Percentiles rank a stretch among this genome's conserved stretches.
Conservation (phyloP, 2,797 vertebrate genomes). For the Myripristis jacobus region DNA sequence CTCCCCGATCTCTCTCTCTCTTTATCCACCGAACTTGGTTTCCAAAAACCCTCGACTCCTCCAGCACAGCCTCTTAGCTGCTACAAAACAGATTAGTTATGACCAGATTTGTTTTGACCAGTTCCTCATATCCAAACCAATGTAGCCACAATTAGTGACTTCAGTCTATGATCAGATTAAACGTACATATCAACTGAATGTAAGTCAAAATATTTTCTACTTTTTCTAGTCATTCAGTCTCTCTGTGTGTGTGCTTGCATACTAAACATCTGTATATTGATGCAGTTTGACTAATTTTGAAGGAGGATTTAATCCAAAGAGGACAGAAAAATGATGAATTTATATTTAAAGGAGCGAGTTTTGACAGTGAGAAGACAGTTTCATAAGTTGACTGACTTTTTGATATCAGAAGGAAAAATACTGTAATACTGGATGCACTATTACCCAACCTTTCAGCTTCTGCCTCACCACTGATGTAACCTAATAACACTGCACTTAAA, state of each 20-base stretch:
- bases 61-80: not conserved
- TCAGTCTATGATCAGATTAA: conserved; percentile 36
- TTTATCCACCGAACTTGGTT: not conserved
- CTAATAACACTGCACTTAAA: conserved; percentile 34
- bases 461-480: not conserved
- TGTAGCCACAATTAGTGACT: conserved; percentile 40
- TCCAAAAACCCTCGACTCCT: not conserved
- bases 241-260: no score
- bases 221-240: not conserved
- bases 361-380: not conserved
- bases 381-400: no score
- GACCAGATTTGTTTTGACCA: conserved; percentile 23
- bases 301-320: not conserved
- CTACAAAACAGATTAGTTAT: conserved; percentile 54
- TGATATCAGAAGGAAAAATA: no score
- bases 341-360: not conserved
- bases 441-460: not conserved
- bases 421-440: no score
- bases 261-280: not conserved
- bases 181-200: conserved; percentile 18
- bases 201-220: conserved; percentile 11
- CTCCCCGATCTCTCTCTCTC: not conserved
- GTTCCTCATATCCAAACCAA: conserved; percentile 44
- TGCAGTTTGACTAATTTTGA: no score
- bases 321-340: not conserved